Conservation (phyloP, 1,140 invertebrate species). For the Drosophila kohkoa region DNA sequence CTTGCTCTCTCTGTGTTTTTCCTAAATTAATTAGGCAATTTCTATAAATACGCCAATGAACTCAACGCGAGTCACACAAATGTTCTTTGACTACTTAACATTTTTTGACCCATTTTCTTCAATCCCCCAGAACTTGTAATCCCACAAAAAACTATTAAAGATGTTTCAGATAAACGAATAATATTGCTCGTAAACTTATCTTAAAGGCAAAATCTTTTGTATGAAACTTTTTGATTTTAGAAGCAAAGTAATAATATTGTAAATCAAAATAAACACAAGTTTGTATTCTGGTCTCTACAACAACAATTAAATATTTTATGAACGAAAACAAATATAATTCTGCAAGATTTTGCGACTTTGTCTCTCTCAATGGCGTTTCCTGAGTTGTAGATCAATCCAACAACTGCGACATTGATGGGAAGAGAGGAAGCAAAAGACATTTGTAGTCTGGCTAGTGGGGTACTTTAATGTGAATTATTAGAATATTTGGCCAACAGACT, state of each 20-base stretch:
- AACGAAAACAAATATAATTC: not conserved
- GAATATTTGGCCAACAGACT: conserved; percentile 14
- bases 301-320: not conserved
- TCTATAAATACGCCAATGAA: conserved; percentile 79
- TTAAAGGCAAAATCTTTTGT: too few species aligned
- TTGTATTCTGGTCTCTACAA: not conserved
- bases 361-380: not conserved
- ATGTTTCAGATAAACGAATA: not conserved
- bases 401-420: conserved; percentile 38
- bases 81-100: conserved; percentile 66
- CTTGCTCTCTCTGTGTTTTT: conserved; percentile 51
- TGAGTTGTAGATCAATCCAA: conserved; percentile 9
- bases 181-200: not conserved
- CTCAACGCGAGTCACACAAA: conserved; percentile 69
- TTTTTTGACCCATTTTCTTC: conserved; percentile 17
- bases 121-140: conserved; percentile 1
- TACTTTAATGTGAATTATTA: conserved; percentile 23
- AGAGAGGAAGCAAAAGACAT: not conserved
- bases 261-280: not conserved
- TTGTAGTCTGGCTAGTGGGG: not conserved
- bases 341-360: not conserved
- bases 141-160: not conserved
- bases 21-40: conserved; percentile 83
- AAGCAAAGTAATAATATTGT: too few species aligned
- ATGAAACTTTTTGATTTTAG: too few species aligned